phyloP scores from a whole-genome alignment of 2,113 vertebrate genomes.

The Meriones unguiculatus region DNA sequence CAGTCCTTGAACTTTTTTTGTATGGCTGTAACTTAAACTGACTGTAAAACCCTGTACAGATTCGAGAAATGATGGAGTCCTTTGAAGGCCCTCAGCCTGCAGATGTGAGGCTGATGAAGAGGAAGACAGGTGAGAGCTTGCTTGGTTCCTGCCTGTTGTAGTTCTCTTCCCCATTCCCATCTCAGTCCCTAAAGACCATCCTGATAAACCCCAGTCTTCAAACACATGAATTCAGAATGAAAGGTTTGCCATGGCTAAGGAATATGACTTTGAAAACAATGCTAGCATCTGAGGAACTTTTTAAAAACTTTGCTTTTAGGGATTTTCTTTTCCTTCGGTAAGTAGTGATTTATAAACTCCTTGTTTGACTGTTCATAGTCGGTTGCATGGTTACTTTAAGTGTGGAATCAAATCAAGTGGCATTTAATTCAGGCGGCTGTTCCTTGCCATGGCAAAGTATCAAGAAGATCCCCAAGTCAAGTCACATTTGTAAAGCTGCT shows the following conservation, averaged over 20 bases:
- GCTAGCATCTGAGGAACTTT: slow-evolving; percentile 86
- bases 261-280: slow-evolving; percentile 89
- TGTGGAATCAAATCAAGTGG: slow-evolving; percentile 85
- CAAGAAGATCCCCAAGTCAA: slow-evolving; percentile 92
- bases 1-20: slow-evolving; percentile 7
- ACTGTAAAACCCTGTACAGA: slow-evolving; percentile 86
- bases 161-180: slow-evolving; percentile 89
- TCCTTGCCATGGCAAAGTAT: slow-evolving; percentile 98
- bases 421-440: slow-evolving; percentile 88
- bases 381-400: slow-evolving; percentile 91
- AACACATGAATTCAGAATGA: slow-evolving; percentile 89
- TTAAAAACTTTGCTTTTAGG: slow-evolving; percentile 85
- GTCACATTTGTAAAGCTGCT: slow-evolving; percentile 93
- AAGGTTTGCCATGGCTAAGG: slow-evolving; percentile 96
- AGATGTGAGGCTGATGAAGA: slow-evolving; percentile 98
- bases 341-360: slow-evolving; percentile 86
- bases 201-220: slow-evolving; percentile 93
- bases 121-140: slow-evolving; percentile 98
- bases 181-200: slow-evolving; percentile 87
- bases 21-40: slow-evolving; percentile 69
- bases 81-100: slow-evolving; percentile 98
- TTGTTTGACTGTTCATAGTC: slow-evolving; percentile 84
- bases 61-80: slow-evolving; percentile 95
- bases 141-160: slow-evolving; percentile 81
- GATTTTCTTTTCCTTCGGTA: slow-evolving; percentile 84